Percentiles rank a stretch among this genome's conserved stretches.
Conservation (phyloP, 2,888 invertebrate genomes). For the Caradrina kadenii region DNA sequence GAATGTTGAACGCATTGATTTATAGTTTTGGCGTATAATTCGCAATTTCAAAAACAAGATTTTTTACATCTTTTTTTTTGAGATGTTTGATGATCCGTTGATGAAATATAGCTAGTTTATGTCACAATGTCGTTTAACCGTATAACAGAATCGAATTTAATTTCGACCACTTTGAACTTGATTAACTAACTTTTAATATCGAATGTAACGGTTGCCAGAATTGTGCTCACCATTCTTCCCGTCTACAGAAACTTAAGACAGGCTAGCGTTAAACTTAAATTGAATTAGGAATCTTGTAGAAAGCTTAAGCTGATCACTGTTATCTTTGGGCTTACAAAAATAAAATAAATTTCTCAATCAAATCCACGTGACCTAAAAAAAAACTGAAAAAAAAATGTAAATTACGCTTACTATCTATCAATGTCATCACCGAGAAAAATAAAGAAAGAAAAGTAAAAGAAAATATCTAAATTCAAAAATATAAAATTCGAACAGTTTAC, state of each 20-base stretch:
- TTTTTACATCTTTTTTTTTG: constrained; percentile 69
- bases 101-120: constrained; percentile 71
- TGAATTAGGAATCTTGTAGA: constrained; percentile 30
- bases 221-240: constrained; percentile 25
- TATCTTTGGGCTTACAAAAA: constrained; percentile 22
- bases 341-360: constrained; percentile 28
- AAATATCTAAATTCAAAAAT: constrained; percentile 62
- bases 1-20: constrained; percentile 82
- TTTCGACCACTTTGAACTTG: constrained; percentile 50
- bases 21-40: constrained; percentile 82
- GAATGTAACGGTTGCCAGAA: constrained; percentile 52
- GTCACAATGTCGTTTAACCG: constrained; percentile 47
- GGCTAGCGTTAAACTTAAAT: constrained; percentile 38
- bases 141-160: constrained; percentile 54
- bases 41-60: constrained; percentile 77
- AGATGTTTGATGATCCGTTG: constrained; percentile 73
- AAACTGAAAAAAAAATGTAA: constrained; percentile 12
- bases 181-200: constrained; percentile 52
- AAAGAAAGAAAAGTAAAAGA: constrained; percentile 36
- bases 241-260: constrained; percentile 29
- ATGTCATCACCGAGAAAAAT: constrained; percentile 42
- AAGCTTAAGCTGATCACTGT: constrained; percentile 15
- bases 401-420: constrained; percentile 51
- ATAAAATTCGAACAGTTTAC: constrained; percentile 66
- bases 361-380: constrained; percentile 17